Base-by-base conservation (phyloP, 2,888 invertebrate species). In the Mesorhabditis spiculigera region DNA sequence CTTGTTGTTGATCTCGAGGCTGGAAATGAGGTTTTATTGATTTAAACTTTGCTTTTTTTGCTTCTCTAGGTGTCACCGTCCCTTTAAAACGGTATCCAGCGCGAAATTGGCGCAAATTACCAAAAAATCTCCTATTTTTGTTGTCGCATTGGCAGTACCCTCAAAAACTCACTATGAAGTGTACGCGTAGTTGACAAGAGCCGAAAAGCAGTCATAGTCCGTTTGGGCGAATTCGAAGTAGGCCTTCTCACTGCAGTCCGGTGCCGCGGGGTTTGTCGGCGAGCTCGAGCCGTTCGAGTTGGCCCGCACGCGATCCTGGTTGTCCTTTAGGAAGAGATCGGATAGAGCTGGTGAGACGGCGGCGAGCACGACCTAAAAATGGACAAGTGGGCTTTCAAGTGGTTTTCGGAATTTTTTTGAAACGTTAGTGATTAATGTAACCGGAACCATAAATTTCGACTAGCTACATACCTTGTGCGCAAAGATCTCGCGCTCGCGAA, bases 151-250 rank as follows among this genome's bases (percentile, higher is more conserved):
- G 64, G 28, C 28, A 10, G n/a, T 74, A 43, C 50, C 10, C 58
- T 41, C 44, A 58, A 44, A 64, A 61, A 75, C 86, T 75, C 84
- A 90, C 87, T 90, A 90, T 44, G 92, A 91, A 16, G 93, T 93
- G 88, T 93, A 94, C 66, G 92, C 92, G 88, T 91, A 93, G 86
- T 93, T 91, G 65, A 93, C 90, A 64, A 93, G 89, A 75, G 90
- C 90, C 79, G 91, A 90, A 84, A 93, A 89, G 66, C 92, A 91
- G 65, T 89, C 89, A 80, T 89, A 90, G 81, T 91, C 91, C 74
- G 91, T 88, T 61, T 86, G 85, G 16, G 76, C 75, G 50, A 84
- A 82, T 66, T 85, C 84, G 68, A 75, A 82, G 68, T 78, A 82
- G 4, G 78, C 68, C 68, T 71, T 69, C 65, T 63, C 8, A 4